Evolutionary conservation across 1,140 invertebrate species (phyloP), one percentile per base, ranked within the genome.

Genomic region (Brachionus plicatilis): DNA sequence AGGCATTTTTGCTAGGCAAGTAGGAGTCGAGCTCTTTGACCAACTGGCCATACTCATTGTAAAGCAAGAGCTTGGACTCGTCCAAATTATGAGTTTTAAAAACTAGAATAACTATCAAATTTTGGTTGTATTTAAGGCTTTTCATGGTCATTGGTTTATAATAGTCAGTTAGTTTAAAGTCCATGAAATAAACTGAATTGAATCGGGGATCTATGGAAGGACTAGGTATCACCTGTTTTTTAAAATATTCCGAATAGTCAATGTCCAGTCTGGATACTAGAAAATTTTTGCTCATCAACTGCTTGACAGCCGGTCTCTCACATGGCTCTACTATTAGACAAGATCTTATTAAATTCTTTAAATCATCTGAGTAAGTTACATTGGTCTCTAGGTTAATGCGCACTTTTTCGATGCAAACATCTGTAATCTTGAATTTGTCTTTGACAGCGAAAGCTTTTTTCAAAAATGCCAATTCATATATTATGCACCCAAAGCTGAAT

Each of bases 201-300:
- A 7, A 37, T 7, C 33, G 4, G 33, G 27, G 27, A 47, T 82
- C 43, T 14, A 82, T 82, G 29, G 53, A 8, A 3, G 24, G 53
- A 41, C 37, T 60, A 37, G 65, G 79, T 17, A 82, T 82, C 7
- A 68, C 37, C 65, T 82, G 79, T 45, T 45, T 41, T 82, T 68
- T 82, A 82, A 65, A 82, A 43, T 20, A 60, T 11, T 82, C 79
- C n/a, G 43, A 65, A 82, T 65, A 82, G 45, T 82, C 79, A 11
- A 11, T n/a, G 33, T 45, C 20, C 2, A 82, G n/a, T 14, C 53
- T n/a, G n/a, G 7, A 20, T 1, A 1, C 14, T 14, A 82, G 9
- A 43, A 65, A 45, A 11, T 82, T 5, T 43, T 37, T 12, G 20
- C 9, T 68, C 4, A 82, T 27, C 20, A 82, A 37, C 24, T 82